Base-by-base conservation (phyloP, 2,113 vertebrate species). In the Oryzias woworae region DNA sequence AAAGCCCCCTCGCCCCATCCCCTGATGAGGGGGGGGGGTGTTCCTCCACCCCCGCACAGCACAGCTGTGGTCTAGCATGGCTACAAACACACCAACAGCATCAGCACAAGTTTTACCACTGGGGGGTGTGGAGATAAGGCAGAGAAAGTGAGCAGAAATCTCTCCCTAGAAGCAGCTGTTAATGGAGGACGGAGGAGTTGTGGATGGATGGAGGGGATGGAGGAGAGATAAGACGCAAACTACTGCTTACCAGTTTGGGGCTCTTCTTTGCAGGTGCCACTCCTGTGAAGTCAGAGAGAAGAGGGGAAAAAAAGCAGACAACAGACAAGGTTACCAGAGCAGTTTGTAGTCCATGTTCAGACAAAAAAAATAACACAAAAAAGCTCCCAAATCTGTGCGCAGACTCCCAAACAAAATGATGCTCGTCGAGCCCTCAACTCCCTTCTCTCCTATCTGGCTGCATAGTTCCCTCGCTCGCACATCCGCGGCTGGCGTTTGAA, bases 251-350 rank as follows among this genome's bases (percentile, higher is more conserved):
- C 95, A 96, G 94, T 94, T 98, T 99, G 62, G 97, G 97, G 92
- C 97, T 98, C 94, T 97, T 98, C 93, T 98, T 98, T 78, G 96
- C 93, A 89, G 95, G 94, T 43, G 93, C 96, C 92, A 97, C 93
- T 90, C 96, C 97, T 99, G 93, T 81, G 88, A 88, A 92, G 91
- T 66, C 84, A 78, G 73, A 88, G 82, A 81, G 62, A 78, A 45
- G 62, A 43, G 56, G n/a, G 20, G 56, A 14, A 77, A 82, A 28
- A 28, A 4, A 28, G 88, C 49, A 8, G 91, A 86, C 91, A 92
- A 90, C 69, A 72, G 73, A 88, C 45, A 87, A n/a, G 44, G 67
- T 86, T 87, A 87, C 59, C 50, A 70, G 31, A 47, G 44, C 12
- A 76, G 69, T 75, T 75, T 53, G 53, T 45, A 63, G 18, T 85